A percentile compares a stretch with the other conserved stretches of the same genome.
These are phyloP conservation scores for Fukomys damarensis DNA, from an alignment of 2,113 vertebrate species.

Conservation along the genomic window DNA sequence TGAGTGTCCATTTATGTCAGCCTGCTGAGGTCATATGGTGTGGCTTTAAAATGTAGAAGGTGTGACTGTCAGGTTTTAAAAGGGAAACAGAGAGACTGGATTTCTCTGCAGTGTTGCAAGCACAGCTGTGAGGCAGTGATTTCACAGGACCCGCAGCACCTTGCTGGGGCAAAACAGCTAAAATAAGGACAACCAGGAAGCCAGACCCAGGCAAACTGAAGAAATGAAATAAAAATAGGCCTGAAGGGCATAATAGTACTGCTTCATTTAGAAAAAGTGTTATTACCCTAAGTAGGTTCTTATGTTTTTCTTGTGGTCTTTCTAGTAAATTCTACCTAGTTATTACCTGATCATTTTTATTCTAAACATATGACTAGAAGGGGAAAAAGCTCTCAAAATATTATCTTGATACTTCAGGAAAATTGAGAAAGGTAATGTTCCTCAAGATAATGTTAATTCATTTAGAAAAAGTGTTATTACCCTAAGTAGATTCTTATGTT, in stretches of 20 bases:
- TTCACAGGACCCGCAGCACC: slow-evolving; percentile 55
- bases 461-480: slow-evolving; percentile 37
- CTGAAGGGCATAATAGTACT: slow-evolving; percentile 32
- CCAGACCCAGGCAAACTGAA: slow-evolving; percentile 39
- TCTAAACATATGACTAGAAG: not conserved
- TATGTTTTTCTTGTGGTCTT: slow-evolving; percentile 47
- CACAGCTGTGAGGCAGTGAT: slow-evolving; percentile 66
- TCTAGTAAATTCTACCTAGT: slow-evolving; percentile 47
- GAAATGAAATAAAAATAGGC: slow-evolving; percentile 74
- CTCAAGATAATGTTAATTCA: not conserved
- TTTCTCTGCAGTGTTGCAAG: slow-evolving; percentile 45
- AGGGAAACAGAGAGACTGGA: slow-evolving; percentile 65
- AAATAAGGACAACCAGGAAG: slow-evolving; percentile 42
- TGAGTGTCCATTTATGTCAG: slow-evolving; percentile 79
- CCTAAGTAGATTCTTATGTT: slow-evolving; percentile 24
- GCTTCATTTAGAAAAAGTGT: slow-evolving; percentile 47
- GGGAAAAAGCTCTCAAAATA: not conserved
- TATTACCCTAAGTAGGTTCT: slow-evolving; percentile 46
- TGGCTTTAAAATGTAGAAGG: slow-evolving; percentile 80
- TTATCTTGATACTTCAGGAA: not conserved
- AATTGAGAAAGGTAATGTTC: not conserved
- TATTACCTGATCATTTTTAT: slow-evolving; percentile 38
- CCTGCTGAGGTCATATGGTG: slow-evolving; percentile 74
- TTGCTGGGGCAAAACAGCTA: slow-evolving; percentile 28
- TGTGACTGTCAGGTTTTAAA: slow-evolving; percentile 79